Base-by-base conservation (phyloP, 2,888 invertebrate genomes). In the Andrena haemorrhoa region DNA sequence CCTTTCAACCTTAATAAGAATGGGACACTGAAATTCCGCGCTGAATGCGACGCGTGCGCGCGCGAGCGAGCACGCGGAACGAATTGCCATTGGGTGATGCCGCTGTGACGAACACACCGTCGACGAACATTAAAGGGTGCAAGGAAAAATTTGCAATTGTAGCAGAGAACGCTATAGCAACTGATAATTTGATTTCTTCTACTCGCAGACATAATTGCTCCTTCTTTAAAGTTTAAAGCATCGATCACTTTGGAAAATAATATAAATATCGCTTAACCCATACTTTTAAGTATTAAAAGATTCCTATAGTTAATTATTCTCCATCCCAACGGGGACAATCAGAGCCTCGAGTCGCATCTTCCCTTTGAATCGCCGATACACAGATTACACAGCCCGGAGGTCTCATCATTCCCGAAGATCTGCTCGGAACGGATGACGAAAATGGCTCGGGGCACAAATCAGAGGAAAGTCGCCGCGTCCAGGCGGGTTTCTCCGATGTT, bases 1-100 rank as follows among this genome's bases (percentile, higher is more conserved):
- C 75, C 81, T 83, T 80, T 83, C 84, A 75, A 75, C 65, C 83
- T 71, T 79, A 83, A 83, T 83, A 82, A 83, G 78, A 82, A 78
- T 73, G 73, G 76, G 53, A 72, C 71, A 64, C 71, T 75, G 75
- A 81, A 82, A 68, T 82, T 83, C 73, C 72, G 65, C 65, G 65
- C 65, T 82, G 66, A 82, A 81, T 56, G n/a, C 77, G 70, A 77
- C 75, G 35, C 64, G 70, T 56, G 56, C 56, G 56, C 20, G 53
- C 41, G 41, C 41, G 41, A 41, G 35, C 64, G 70, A 23, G 56
- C 56, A 26, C 20, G 56, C 81, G 66, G 56, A 78, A 78, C 79
- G 79, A 78, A 81, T 81, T 74, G 80, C 80, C 74, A 71, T 77
- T 35, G 74, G 56, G 65, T 74, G 49, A 79, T 73, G 65, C 66